These are phyloP conservation scores for Cuniculus paca DNA, from an alignment of 2,797 vertebrate genomes.

Conservation along the genomic window DNA sequence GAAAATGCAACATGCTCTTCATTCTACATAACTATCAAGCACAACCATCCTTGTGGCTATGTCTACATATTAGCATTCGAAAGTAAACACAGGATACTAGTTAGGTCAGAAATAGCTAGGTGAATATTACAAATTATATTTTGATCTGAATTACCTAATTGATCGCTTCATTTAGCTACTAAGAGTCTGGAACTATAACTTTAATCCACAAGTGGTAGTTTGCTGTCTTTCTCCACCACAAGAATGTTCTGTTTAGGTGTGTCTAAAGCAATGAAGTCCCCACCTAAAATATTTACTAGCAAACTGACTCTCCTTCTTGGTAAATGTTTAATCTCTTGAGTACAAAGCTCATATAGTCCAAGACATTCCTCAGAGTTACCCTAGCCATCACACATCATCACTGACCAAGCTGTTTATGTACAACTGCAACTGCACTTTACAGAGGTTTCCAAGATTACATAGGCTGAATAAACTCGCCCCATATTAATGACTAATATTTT, in stretches of 20 bases:
- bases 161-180: neutral
- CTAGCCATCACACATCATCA: neutral
- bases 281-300: constrained; percentile 72
- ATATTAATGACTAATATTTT: constrained; percentile 52
- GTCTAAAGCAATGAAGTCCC: constrained; percentile 54
- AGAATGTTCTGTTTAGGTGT: constrained; percentile 70
- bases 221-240: constrained; percentile 40
- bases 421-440: neutral
- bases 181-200: neutral
- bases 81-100: constrained; percentile 2
- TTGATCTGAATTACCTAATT: neutral
- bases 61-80: neutral
- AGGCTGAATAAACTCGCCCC: constrained; percentile 32
- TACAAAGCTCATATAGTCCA: constrained; percentile 19
- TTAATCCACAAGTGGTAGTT: neutral
- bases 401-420: constrained; percentile 14
- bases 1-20: neutral
- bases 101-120: constrained; percentile 20
- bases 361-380: neutral
- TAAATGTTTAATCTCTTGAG: constrained; percentile 73
- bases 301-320: constrained; percentile 67
- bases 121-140: neutral
- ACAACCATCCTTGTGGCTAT: neutral
- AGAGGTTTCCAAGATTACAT: constrained; percentile 45
- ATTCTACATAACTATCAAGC: neutral